These are phyloP conservation scores for Stenchaetothrips biformis DNA, from an alignment of 2,888 invertebrate species.

Conservation along the genomic window DNA sequence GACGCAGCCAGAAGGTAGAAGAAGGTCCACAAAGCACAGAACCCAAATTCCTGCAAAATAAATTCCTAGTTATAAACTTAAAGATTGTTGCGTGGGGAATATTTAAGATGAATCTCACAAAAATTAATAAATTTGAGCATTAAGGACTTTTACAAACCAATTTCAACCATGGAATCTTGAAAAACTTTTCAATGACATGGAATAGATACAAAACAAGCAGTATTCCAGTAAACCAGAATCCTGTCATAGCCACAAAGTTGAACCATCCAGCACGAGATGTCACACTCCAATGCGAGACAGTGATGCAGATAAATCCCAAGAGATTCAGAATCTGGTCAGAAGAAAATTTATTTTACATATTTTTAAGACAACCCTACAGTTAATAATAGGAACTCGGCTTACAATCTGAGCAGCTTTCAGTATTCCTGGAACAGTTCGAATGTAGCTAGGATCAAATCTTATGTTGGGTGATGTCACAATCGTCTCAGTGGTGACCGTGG, in stretches of 20 bases:
- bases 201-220: constrained; percentile 75
- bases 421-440: constrained; percentile 67
- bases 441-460: constrained; percentile 67
- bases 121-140: constrained; percentile 37
- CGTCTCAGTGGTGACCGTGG: constrained; percentile 57
- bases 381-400: constrained; percentile 46
- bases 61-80: constrained; percentile 24
- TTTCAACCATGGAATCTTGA: constrained; percentile 80
- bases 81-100: background rate
- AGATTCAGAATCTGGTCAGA: constrained; percentile 58
- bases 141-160: constrained; percentile 52
- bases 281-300: constrained; percentile 54
- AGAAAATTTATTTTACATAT: constrained; percentile 31
- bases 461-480: constrained; percentile 57
- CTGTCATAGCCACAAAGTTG: constrained; percentile 73
- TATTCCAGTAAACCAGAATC: constrained; percentile 79
- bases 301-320: constrained; percentile 76
- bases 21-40: constrained; percentile 66
- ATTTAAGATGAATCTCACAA: constrained; percentile 31
- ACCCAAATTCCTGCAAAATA: constrained; percentile 60
- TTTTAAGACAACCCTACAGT: background rate
- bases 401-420: constrained; percentile 73
- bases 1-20: constrained; percentile 72
- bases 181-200: constrained; percentile 79
- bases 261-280: constrained; percentile 65